phyloP scores from a whole-genome alignment of 2,113 vertebrate species.

The Lepus europaeus region DNA sequence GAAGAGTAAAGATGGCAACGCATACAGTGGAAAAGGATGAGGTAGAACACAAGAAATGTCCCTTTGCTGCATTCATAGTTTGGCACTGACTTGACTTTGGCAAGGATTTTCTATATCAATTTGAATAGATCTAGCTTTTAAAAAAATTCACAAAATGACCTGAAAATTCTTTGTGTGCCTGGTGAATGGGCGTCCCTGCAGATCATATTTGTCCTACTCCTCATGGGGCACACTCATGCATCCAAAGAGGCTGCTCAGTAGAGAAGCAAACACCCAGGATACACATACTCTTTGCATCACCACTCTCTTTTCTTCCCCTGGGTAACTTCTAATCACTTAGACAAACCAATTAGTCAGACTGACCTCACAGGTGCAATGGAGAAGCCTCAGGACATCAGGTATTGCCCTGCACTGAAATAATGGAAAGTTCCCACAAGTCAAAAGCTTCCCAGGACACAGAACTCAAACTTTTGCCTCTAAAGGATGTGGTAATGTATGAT shows the following conservation, averaged over 20 bases:
- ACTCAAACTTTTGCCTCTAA: background rate
- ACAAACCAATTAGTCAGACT: background rate
- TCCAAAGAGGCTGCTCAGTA: background rate
- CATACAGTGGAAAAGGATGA: background rate
- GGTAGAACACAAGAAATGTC: background rate
- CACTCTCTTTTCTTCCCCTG: background rate
- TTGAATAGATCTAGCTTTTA: background rate
- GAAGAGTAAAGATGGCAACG: slow-evolving; percentile 30
- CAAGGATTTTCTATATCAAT: slow-evolving; percentile 13
- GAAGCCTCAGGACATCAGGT: background rate
- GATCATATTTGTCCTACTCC: background rate
- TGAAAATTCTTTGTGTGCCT: slow-evolving; percentile 1
- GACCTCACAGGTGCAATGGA: background rate
- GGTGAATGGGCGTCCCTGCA: background rate
- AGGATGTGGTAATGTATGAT: background rate
- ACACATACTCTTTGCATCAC: background rate
- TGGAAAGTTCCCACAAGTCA: background rate
- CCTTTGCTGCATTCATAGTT: background rate
- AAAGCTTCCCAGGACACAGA: background rate
- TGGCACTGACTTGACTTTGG: slow-evolving; percentile 44
- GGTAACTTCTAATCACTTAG: background rate
- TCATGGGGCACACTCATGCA: background rate
- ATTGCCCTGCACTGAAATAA: background rate
- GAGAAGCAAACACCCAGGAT: background rate
- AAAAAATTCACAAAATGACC: slow-evolving; percentile 38